A percentile compares a stretch with the other conserved stretches of the same genome.
Conservation (phyloP, 2,113 vertebrate genomes). For the Corythaeola cristata region DNA sequence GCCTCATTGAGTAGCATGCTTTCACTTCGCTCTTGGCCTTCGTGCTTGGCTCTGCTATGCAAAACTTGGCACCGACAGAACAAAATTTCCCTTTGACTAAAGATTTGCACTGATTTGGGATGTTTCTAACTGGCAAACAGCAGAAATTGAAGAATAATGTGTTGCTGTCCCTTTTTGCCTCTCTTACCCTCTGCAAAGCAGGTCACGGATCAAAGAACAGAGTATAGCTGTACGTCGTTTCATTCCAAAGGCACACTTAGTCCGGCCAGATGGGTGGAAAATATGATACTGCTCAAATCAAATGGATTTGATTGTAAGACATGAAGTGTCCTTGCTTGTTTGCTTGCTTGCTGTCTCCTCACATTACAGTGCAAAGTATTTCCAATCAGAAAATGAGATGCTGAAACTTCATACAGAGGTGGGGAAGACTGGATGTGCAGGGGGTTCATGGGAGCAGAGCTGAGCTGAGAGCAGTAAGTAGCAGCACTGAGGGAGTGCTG, state of each 20-base stretch:
- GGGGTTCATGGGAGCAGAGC: background rate
- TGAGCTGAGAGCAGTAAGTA: background rate
- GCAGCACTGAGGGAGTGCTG: background rate
- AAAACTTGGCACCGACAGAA: background rate
- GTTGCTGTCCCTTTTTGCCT: background rate
- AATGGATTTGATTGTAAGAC: background rate
- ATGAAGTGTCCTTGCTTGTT: background rate
- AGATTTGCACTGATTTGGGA: background rate
- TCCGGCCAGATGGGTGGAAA: background rate
- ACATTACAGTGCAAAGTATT: background rate
- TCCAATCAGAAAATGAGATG: background rate
- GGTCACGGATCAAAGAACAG: background rate
- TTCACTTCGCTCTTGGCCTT: constrained; percentile 2
- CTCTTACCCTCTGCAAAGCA: background rate
- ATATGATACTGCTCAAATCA: background rate
- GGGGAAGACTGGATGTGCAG: rapidly evolving
- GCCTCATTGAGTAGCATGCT: constrained; percentile 38
- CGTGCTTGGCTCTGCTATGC: background rate
- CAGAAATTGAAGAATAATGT: background rate
- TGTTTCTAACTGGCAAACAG: background rate
- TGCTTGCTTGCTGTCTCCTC: background rate
- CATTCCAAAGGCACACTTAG: background rate
- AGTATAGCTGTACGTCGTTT: background rate
- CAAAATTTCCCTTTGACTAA: background rate
- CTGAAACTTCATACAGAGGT: background rate